phyloP scores from a whole-genome alignment of 2,888 invertebrate species.

The Drosophila yooni region DNA sequence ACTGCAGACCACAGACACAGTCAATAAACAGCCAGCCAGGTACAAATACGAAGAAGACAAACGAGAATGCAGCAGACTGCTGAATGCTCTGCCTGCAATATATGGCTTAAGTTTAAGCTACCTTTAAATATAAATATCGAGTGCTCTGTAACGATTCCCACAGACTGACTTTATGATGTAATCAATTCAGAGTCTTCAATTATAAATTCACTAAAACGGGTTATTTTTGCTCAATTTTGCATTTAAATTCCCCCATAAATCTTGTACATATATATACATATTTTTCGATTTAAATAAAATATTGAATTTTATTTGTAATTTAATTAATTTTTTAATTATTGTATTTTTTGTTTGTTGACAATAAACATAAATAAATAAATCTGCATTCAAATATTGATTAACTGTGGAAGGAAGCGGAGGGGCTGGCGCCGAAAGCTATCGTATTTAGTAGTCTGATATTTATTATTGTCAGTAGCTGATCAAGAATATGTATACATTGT shows the following conservation, averaged over 20 bases:
- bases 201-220: not conserved
- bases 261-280: not conserved
- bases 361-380: not conserved
- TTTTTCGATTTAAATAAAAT: not conserved
- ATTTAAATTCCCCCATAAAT: not conserved
- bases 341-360: not conserved
- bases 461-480: not conserved
- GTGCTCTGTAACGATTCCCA: not conserved
- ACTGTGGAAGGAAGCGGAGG: not conserved
- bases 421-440: not conserved
- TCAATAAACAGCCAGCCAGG: conserved; percentile 42
- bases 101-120: not conserved
- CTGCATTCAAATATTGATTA: not conserved
- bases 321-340: not conserved
- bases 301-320: not conserved
- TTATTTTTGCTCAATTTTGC: not conserved
- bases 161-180: not conserved
- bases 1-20: conserved; percentile 15
- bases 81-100: not conserved
- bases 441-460: not conserved
- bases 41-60: conserved; percentile 27
- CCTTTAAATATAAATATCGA: not conserved
- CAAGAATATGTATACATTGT: not conserved
- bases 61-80: not conserved
- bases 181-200: not conserved